Evolutionary conservation across 1,140 invertebrate species (phyloP), one percentile per base, ranked within the genome.

Genomic region (Cydia fagiglandana): DNA sequence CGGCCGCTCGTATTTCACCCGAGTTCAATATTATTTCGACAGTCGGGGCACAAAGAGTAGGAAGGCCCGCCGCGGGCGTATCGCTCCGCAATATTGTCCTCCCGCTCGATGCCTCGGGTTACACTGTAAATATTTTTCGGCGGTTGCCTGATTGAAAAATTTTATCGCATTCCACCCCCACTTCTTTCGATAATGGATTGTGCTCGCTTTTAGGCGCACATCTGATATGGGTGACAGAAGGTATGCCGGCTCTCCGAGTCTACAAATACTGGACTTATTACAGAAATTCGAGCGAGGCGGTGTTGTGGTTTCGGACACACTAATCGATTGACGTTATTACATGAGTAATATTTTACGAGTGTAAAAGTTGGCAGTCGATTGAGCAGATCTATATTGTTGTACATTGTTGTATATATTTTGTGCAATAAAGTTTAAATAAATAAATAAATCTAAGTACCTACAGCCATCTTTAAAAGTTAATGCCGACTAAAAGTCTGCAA

Each of bases 41-140:
- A 85, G 84, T 82, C 75, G 80, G 73, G 86, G 82, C 86, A 90
- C 88, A 90, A 91, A 92, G 89, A 86, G 86, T 78, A 84, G 88
- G 88, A 90, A 86, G 84, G 86, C 88, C 76, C 81, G 91, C 88
- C 88, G 83, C 87, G 83, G 88, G 86, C 87, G 82, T 86, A 83
- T 88, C 90, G 83, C 84, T 84, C 81, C 82, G 84, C 89, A 91
- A 92, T 92, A 92, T 92, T 92, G 89, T 92, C 88, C 86, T 90
- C 86, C 84, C 81, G 78, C 70, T 79, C 82, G 80, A 75, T 83
- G 89, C 88, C 88, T 91, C 85, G 82, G 88, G 89, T 89, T 91
- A 91, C 87, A 90, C 84, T 86, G 89, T 92, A 91, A 91, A 91
- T 90, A 92, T 91, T 91, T 91, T 92, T 91, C 84, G 88, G 86